Evolutionary conservation across 2,797 vertebrate species (phyloP).

Genomic region (Epinephelus malabaricus): DNA sequence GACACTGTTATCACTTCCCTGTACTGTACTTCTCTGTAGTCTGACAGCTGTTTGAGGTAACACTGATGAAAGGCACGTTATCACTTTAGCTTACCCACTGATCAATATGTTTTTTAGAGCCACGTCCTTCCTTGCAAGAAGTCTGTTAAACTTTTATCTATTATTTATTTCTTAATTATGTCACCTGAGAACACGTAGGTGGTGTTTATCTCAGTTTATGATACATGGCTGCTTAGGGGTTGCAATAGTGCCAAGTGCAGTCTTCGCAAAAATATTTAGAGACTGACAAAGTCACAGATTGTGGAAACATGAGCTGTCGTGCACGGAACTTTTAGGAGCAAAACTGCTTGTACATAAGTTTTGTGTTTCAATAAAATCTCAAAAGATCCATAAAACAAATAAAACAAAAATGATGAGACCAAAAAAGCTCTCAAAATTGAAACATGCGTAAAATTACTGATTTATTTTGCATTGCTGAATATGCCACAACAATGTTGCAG

Average conservation of each 20-base stretch:
- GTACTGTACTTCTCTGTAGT: constrained; percentile 1
- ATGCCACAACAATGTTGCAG: neutral
- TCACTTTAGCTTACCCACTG: neutral
- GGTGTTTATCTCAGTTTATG: constrained; percentile 56
- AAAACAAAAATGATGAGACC: neutral
- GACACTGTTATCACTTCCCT: constrained; percentile 26
- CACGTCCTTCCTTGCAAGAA: neutral
- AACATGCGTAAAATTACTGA: neutral
- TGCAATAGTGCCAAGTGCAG: neutral
- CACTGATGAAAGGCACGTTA: constrained; percentile 23
- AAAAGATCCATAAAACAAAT: neutral
- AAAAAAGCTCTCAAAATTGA: neutral
- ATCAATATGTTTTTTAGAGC: constrained; percentile 6
- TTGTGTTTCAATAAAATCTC: neutral
- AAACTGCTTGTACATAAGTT: neutral
- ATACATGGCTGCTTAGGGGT: constrained; percentile 3
- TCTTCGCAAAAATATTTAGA: too few relatives aligned
- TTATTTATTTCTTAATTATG: constrained; percentile 56
- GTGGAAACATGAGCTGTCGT: neutral
- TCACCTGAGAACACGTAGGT: constrained; percentile 20
- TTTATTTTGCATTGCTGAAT: neutral
- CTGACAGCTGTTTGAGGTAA: constrained; percentile 3
- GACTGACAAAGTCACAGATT: too few relatives aligned
- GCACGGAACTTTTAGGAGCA: neutral
- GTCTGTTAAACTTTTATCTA: constrained; percentile 4